Conservation (phyloP, 1,140 invertebrate genomes). For the Lepidotrigona ventralis region DNA sequence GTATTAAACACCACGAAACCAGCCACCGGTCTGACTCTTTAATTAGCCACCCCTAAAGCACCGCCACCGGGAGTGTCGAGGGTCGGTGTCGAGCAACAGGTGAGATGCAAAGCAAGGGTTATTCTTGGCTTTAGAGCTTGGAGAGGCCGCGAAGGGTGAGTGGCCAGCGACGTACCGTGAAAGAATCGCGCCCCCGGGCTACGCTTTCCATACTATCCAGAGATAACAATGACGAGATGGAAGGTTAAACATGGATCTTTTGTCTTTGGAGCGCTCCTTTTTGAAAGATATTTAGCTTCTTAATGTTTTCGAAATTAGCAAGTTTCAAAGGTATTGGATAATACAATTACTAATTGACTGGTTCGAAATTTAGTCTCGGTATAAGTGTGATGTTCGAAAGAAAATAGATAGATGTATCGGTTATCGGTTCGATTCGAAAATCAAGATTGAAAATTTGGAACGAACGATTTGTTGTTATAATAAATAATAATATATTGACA, state of each 20-base stretch:
- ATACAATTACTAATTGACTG: too few relatives aligned
- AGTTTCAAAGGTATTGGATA: too few relatives aligned
- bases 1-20: constrained; percentile 76
- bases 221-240: neutral
- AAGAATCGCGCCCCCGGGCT: constrained; percentile 11
- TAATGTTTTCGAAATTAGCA: too few relatives aligned
- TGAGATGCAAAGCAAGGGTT: constrained; percentile 80
- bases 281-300: neutral
- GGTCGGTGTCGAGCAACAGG: constrained; percentile 76
- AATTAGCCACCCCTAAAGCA: constrained; percentile 72
- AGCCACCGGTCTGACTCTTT: constrained; percentile 77
- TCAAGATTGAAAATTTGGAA: too few relatives aligned
- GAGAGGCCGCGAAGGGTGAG: constrained; percentile 44
- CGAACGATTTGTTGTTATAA: too few relatives aligned
- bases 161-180: constrained; percentile 23
- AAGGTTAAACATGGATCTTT: neutral
- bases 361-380: too few relatives aligned
- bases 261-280: neutral
- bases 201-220: neutral
- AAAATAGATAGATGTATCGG: too few relatives aligned
- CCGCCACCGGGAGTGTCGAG: constrained; percentile 69
- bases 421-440: too few relatives aligned
- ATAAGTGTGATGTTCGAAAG: too few relatives aligned
- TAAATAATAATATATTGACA: too few relatives aligned
- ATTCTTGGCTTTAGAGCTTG: constrained; percentile 71